Conservation (phyloP, 2,888 invertebrate species). For the Carterocephalus palaemon region DNA sequence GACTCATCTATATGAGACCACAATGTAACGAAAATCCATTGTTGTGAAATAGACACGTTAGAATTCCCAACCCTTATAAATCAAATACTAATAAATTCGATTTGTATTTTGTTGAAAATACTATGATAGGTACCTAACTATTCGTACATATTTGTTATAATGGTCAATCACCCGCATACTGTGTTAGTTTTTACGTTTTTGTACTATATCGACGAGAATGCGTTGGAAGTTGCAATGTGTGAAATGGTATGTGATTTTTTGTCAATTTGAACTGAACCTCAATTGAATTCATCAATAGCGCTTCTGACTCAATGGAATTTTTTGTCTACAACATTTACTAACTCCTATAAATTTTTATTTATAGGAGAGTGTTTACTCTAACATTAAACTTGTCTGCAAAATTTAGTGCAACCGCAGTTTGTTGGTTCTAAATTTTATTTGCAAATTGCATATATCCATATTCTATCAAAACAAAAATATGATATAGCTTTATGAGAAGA, state of each 20-base stretch:
- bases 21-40: no score
- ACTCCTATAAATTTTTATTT: constrained; percentile 12
- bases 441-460: constrained; percentile 8
- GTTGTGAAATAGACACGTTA: no score
- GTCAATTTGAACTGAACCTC: constrained; percentile 26
- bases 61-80: no score
- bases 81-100: no score
- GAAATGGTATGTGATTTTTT: constrained; percentile 25
- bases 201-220: constrained; percentile 28
- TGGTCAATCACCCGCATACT: constrained; percentile 32
- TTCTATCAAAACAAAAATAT: no score
- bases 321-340: constrained; percentile 14
- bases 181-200: constrained; percentile 28
- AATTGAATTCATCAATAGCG: constrained; percentile 29
- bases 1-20: no score
- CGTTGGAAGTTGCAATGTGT: constrained; percentile 21
- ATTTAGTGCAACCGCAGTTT: constrained; percentile 10
- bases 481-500: no score
- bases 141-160: no score
- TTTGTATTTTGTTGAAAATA: no score
- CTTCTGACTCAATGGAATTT: constrained; percentile 15
- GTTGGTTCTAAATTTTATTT: constrained; percentile 6
- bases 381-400: constrained; percentile 5
- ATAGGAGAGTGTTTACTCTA: constrained; percentile 5
- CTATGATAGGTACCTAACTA: no score